Evolutionary conservation across 2,113 vertebrate species (phyloP).

Genomic region (Zingel zingel): DNA sequence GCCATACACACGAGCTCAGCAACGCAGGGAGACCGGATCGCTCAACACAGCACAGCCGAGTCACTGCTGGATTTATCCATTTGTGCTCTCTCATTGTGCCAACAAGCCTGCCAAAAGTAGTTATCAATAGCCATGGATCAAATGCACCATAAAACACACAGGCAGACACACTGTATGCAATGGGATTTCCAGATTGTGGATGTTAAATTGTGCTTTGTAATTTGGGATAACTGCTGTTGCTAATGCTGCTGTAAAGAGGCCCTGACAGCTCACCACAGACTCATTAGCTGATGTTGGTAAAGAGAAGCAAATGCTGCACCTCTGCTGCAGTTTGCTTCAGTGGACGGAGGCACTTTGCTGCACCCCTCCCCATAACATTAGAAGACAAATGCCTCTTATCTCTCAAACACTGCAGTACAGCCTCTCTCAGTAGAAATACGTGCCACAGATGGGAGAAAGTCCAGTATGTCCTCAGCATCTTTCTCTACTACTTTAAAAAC

Average conservation of each 20-base stretch:
- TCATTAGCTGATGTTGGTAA: constrained; percentile 27
- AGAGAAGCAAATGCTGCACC: constrained; percentile 3
- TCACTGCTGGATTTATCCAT: constrained; percentile 17
- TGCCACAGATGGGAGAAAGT: not conserved
- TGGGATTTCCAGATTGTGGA: constrained; percentile 33
- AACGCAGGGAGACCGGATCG: not conserved
- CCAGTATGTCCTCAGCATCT: too few relatives aligned
- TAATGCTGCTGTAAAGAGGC: constrained; percentile 41
- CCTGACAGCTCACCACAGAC: constrained; percentile 19
- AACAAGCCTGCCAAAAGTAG: constrained; percentile 36
- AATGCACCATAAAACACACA: constrained; percentile 24
- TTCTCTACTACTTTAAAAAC: not conserved
- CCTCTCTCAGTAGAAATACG: not conserved
- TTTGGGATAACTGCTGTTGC: constrained; percentile 29
- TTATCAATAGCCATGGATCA: constrained; percentile 37
- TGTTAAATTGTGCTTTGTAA: constrained; percentile 49
- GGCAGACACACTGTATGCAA: constrained; percentile 18
- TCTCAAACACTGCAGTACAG: not conserved
- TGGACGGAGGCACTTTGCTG: constrained; percentile 3
- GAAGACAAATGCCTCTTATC: not conserved
- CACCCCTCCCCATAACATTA: not conserved
- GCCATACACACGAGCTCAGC: not conserved
- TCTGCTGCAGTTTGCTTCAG: constrained; percentile 34
- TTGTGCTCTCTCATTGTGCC: constrained; percentile 14
- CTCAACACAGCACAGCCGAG: not conserved